phyloP scores from a whole-genome alignment of 1,140 invertebrate species.

The Vanessa tameamea region DNA sequence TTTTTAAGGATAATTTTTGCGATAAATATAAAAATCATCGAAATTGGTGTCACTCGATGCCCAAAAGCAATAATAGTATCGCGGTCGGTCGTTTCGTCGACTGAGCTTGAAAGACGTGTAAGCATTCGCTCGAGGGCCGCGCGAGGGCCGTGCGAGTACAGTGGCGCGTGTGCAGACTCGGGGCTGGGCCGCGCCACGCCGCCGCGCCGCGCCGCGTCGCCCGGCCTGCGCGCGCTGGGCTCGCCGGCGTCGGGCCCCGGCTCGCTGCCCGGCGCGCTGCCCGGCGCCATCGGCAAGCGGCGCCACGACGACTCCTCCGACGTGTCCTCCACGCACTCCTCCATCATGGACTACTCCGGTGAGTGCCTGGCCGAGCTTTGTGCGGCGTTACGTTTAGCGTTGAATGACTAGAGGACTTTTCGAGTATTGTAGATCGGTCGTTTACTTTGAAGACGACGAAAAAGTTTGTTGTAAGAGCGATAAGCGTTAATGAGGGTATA shows the following conservation, averaged over 20 bases:
- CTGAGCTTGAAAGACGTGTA: background rate
- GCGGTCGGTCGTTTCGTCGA: too few species aligned
- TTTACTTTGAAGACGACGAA: too few species aligned
- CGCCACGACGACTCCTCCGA: constrained; percentile 93
- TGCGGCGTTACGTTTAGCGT: too few species aligned
- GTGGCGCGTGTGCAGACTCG: constrained; percentile 86
- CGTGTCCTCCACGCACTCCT: constrained; percentile 89
- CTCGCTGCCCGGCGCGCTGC: constrained; percentile 90
- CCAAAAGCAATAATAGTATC: too few species aligned
- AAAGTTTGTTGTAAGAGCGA: background rate
- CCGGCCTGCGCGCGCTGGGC: constrained; percentile 84
- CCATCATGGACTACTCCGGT: constrained; percentile 94
- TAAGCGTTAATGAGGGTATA: background rate
- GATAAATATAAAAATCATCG: too few species aligned
- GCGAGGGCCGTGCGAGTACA: background rate
- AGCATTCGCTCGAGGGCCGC: too few species aligned
- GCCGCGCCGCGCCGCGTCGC: constrained; percentile 89
- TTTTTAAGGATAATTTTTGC: too few species aligned
- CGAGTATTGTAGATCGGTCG: too few species aligned
- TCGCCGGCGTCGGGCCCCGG: constrained; percentile 83
- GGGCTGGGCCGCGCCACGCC: constrained; percentile 90
- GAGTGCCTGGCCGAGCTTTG: constrained; percentile 46
- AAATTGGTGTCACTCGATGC: too few species aligned
- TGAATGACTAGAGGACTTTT: too few species aligned
- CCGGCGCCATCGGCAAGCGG: constrained; percentile 89